Percentiles rank a stretch among this genome's conserved stretches.
Evolutionary conservation across 2,113 vertebrate genomes (phyloP).

Genomic region (Pseudois nayaur): DNA sequence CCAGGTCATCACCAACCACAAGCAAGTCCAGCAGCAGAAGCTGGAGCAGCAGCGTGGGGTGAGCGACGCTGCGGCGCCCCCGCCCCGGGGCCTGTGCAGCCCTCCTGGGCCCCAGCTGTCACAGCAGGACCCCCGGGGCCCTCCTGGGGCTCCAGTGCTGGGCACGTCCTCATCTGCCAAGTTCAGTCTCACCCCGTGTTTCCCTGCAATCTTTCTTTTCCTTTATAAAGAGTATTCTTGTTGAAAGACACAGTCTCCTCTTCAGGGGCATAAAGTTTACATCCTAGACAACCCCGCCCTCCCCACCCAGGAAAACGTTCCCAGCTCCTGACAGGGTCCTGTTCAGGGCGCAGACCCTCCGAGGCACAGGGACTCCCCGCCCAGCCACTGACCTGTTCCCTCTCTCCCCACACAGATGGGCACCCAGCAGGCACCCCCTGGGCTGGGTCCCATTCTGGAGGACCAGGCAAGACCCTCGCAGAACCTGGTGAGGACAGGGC

Average conservation of each 20-base stretch:
- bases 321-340: not conserved
- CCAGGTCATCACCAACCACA: constrained; percentile 98
- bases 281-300: not conserved
- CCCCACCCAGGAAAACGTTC: not conserved
- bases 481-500: constrained; percentile 87
- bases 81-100: rapidly evolving
- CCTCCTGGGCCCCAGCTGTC: constrained; percentile 44
- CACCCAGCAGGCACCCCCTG: constrained; percentile 75
- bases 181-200: not conserved
- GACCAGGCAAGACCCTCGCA: constrained; percentile 91
- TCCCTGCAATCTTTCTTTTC: not conserved
- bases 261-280: not conserved
- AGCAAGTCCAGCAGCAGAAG: constrained; percentile 94
- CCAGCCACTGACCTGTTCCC: not conserved
- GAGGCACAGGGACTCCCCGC: rapidly evolving
- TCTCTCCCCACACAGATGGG: constrained; percentile 69
- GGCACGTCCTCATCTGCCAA: rapidly evolving
- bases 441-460: constrained; percentile 90
- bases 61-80: rapidly evolving
- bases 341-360: not conserved
- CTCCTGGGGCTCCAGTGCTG: constrained; percentile 27
- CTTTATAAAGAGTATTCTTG: not conserved
- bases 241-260: rapidly evolving
- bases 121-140: constrained; percentile 77
- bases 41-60: constrained; percentile 69